These are phyloP conservation scores for Lissocephala sabroskyi DNA, from an alignment of 2,888 invertebrate genomes.

Conservation along the genomic window DNA sequence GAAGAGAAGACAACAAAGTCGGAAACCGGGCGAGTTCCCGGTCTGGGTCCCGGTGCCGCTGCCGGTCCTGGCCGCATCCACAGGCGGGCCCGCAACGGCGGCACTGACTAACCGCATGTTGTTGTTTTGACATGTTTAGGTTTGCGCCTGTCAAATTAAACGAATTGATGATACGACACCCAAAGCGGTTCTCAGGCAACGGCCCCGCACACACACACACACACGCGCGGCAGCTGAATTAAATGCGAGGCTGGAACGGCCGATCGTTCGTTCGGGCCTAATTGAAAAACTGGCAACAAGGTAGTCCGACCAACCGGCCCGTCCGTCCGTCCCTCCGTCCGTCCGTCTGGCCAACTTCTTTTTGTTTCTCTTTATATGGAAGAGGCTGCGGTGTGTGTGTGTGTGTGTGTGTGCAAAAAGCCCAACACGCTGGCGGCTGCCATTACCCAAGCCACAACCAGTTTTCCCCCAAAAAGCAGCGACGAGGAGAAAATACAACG, in stretches of 20 bases:
- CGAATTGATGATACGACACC: slow-evolving; percentile 74
- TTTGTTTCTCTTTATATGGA: too few relatives aligned
- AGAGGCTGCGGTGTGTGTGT: slow-evolving; percentile 6
- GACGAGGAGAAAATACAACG: slow-evolving; percentile 32
- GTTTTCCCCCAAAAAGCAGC: slow-evolving; percentile 57
- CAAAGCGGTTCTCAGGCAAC: slow-evolving; percentile 72
- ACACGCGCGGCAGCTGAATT: slow-evolving; percentile 48
- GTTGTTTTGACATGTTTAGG: slow-evolving; percentile 73
- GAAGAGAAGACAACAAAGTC: slow-evolving; percentile 29
- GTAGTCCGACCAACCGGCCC: slow-evolving; percentile 17
- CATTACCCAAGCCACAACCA: slow-evolving; percentile 54
- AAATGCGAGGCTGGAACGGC: slow-evolving; percentile 59
- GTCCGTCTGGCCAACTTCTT: too few relatives aligned
- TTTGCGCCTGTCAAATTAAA: slow-evolving; percentile 74
- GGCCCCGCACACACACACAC: slow-evolving; percentile 1
- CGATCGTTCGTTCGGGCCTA: slow-evolving; percentile 58
- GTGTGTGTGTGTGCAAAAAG: slow-evolving; percentile 6
- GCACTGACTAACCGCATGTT: slow-evolving; percentile 61
- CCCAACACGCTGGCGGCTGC: slow-evolving; percentile 34
- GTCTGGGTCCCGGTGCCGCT: too few relatives aligned
- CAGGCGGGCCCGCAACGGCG: slow-evolving; percentile 21
- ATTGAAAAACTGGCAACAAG: slow-evolving; percentile 56
- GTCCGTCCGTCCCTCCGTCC: too few relatives aligned
- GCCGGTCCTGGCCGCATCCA: background rate
- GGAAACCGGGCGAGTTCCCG: slow-evolving; percentile 24